A percentile compares a stretch with the other conserved stretches of the same genome.
These are phyloP conservation scores for Paguma larvata DNA, from an alignment of 2,797 vertebrate genomes.

Conservation along the genomic window DNA sequence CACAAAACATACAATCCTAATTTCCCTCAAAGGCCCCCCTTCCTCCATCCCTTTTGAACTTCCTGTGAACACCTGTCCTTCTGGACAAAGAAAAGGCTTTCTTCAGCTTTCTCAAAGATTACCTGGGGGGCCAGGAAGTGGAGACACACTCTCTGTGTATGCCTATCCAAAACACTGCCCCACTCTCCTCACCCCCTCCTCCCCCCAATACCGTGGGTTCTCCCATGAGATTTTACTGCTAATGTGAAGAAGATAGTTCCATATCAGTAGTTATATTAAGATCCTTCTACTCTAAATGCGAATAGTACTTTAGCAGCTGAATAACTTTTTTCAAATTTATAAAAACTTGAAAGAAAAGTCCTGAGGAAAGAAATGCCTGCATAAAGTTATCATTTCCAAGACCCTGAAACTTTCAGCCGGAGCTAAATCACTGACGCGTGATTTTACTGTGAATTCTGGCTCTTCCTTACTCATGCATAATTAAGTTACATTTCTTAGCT, in stretches of 20 bases:
- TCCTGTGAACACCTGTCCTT: not conserved
- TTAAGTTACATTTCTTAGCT: slow-evolving; percentile 51
- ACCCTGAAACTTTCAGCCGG: not conserved
- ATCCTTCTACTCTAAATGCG: not conserved
- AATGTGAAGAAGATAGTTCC: not conserved
- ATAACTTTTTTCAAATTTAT: slow-evolving; percentile 12
- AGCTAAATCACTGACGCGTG: not conserved
- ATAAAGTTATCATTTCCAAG: slow-evolving; percentile 4
- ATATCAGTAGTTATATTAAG: not conserved
- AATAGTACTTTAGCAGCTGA: not conserved
- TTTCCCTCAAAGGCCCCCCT: not conserved
- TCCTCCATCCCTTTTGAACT: not conserved
- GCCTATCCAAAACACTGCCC: not conserved
- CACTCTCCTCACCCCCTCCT: no score
- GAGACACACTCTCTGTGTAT: not conserved
- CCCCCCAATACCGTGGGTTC: not conserved
- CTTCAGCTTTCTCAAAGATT: not conserved
- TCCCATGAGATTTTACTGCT: not conserved
- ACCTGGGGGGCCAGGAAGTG: not conserved
- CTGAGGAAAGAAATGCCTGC: not conserved
- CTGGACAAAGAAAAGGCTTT: not conserved
- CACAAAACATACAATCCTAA: slow-evolving; percentile 34
- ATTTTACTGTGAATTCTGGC: not conserved
- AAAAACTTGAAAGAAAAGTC: slow-evolving; percentile 15
- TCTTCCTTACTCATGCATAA: slow-evolving; percentile 53